Evolutionary conservation across 2,113 vertebrate genomes (phyloP), one percentile per base, ranked within the genome.

Genomic region (Heloderma charlesbogerti): DNA sequence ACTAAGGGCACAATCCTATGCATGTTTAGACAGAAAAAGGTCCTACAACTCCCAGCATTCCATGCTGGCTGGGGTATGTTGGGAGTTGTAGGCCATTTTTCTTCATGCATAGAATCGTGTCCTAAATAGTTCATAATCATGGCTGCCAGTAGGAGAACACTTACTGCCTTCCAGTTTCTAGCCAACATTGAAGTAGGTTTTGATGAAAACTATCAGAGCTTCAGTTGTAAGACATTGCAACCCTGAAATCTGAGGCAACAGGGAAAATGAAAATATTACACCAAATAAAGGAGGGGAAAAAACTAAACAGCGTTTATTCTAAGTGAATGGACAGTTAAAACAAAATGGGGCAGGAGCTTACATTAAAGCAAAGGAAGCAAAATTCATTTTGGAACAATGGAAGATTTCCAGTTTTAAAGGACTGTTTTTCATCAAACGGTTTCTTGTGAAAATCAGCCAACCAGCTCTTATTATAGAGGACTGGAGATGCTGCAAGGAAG

Each of bases 251-350:
- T 71, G 63, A 48, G 6, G 25, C 63, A n/a, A 57, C 13, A 77
- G 4, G 25, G 13, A 57, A 84, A 71, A 75, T 12, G n/a, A 20
- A 63, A 0, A 48, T 18, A 3, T 0, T 40, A 1, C 77, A 31
- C 13, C 72, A 25, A 20, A 77, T 4, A 12, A 13, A 3, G 51
- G 84, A 86, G 40, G 0, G 1, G 0, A 2, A 51, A 9, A 48
- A 51, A 43, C 12, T 2, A 67, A 84, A 75, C 54, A 15, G 34
- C 71, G 67, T 18, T 40, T 20, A 13, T 81, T 93, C 6, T 82
- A 75, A 2, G 57, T 63, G 12, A 85, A 71, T 91, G 83, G 45
- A n/a, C 27, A 9, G 29, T 43, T 90, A 89, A n/a, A 92, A 37
- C 2, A 94, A 37, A 10, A 95, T 13, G 51, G 18, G 57, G 63